phyloP scores from a whole-genome alignment of 2,888 invertebrate genomes.

The Dasysyrphus albostriatus region DNA sequence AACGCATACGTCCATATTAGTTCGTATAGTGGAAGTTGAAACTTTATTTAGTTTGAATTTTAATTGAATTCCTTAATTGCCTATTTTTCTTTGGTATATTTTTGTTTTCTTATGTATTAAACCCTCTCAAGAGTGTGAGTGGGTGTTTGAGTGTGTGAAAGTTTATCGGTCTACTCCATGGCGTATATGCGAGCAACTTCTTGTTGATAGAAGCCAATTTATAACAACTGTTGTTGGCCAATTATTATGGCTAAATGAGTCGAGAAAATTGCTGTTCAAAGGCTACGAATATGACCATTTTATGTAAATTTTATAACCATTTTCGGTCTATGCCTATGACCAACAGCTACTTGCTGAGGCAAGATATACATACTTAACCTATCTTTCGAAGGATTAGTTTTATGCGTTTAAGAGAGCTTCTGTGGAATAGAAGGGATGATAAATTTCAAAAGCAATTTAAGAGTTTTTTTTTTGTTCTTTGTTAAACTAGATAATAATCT shows the following conservation, averaged over 20 bases:
- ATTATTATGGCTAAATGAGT: slow-evolving; percentile 62
- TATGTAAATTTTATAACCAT: slow-evolving; percentile 67
- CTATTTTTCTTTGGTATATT: too few relatives aligned
- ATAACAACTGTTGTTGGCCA: slow-evolving; percentile 63
- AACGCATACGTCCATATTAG: too few relatives aligned
- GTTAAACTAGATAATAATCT: not conserved
- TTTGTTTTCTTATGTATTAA: too few relatives aligned
- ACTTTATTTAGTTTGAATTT: slow-evolving; percentile 74
- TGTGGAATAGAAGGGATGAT: not conserved
- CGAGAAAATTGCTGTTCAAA: slow-evolving; percentile 62
- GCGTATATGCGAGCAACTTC: slow-evolving; percentile 48
- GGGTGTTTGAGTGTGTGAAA: slow-evolving; percentile 7
- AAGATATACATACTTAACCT: not conserved
- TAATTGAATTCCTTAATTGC: slow-evolving; percentile 74
- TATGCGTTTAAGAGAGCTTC: not conserved
- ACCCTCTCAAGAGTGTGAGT: slow-evolving; percentile 13
- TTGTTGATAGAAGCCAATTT: not conserved
- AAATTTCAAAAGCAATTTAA: slow-evolving; percentile 15
- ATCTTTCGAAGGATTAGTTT: slow-evolving; percentile 17
- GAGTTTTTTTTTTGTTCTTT: not conserved
- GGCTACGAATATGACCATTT: slow-evolving; percentile 63
- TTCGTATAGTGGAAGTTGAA: slow-evolving; percentile 8
- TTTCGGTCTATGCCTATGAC: slow-evolving; percentile 41
- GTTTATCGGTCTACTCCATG: slow-evolving; percentile 8
- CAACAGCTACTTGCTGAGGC: not conserved